These are phyloP conservation scores for Lindbergichthys nudifrons DNA, from an alignment of 2,797 vertebrate genomes.

Conservation along the genomic window DNA sequence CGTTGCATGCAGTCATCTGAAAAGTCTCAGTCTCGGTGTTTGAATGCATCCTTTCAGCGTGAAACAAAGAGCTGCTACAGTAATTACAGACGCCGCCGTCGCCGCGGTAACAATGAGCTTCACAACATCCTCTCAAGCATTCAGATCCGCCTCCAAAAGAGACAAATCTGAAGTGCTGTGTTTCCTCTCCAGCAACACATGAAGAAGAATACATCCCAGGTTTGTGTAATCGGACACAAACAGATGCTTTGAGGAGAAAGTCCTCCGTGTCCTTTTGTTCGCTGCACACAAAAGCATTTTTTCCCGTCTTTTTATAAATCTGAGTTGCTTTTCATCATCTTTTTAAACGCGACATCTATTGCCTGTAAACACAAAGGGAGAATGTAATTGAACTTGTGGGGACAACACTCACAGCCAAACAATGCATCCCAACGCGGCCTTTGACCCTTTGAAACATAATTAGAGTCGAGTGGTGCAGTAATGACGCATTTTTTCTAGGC, in stretches of 20 bases:
- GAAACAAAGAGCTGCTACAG: slow-evolving; percentile 61
- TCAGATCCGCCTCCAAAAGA: slow-evolving; percentile 47
- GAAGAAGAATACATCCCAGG: slow-evolving; percentile 35
- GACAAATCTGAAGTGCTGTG: slow-evolving; percentile 33
- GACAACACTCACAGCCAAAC: slow-evolving; percentile 22
- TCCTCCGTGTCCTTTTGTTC: slow-evolving; percentile 43
- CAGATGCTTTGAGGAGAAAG: slow-evolving; percentile 53
- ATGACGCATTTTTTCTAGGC: too few species aligned
- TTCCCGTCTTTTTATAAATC: slow-evolving; percentile 31
- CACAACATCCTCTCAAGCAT: slow-evolving; percentile 31
- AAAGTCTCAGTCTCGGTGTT: slow-evolving; percentile 43
- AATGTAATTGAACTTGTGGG: slow-evolving; percentile 29
- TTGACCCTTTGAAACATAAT: slow-evolving; percentile 28
- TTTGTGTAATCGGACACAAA: slow-evolving; percentile 74
- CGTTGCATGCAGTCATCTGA: slow-evolving; percentile 34
- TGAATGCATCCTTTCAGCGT: slow-evolving; percentile 52
- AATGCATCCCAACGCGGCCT: slow-evolving; percentile 24
- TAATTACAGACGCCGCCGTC: slow-evolving; percentile 56
- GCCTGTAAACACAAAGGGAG: slow-evolving; percentile 29
- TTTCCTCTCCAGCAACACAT: slow-evolving; percentile 45
- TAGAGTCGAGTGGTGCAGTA: too few species aligned
- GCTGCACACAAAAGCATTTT: slow-evolving; percentile 61
- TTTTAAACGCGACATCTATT: slow-evolving; percentile 45
- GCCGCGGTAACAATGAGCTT: slow-evolving; percentile 36
- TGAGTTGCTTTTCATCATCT: slow-evolving; percentile 54